Base-by-base conservation (phyloP, 1,140 invertebrate genomes). In the Zaprionus lachaisei region DNA sequence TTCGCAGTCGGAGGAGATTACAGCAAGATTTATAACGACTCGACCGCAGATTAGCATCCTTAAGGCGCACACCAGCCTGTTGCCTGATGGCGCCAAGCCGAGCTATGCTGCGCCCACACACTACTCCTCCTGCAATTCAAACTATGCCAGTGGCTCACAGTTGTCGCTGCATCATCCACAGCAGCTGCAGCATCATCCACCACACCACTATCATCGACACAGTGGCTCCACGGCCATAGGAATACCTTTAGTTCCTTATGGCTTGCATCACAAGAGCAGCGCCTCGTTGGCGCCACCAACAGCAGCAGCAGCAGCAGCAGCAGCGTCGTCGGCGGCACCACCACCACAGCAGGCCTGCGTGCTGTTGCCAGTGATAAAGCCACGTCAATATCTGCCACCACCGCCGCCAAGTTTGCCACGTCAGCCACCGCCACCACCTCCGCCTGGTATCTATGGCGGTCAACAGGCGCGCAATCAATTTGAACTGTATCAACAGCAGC, bases 401-500 rank as follows among this genome's bases (percentile, higher is more conserved):
- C 94, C 94, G 4, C 93, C 94, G 4, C 93, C 94, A 7, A 92
- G 93, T 55, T 92, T 94, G 24, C 94, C 94, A 3, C 72, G 93
- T 2, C 91, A 93, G 70, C 94, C 94, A 0, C 94, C 95, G 2
- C 94, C 95, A 2, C 93, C 94, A 14, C 94, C 95, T 7, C 83
- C 83, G 31, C 64, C 84, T 0, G 95, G 95, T 0, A 93, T 96
- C 22, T 94, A 94, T 94, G 95, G 95, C 4, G 95, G 95, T 67
- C 95, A 96, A 72, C 93, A 97, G 14, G 96, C 96, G 0, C 94
- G 95, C 17, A 96, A 96, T 28, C 96, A 97, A 74, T 96, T 97
- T 61, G 96, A 97, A 78, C 95, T 97, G 72, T 98, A 97, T 80
- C 96, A 97, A 82, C 96, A 97, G 81, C 97, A 98, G 83, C 94